Conservation (phyloP, 2,113 vertebrate genomes). For the Scartelaos histophorus region DNA sequence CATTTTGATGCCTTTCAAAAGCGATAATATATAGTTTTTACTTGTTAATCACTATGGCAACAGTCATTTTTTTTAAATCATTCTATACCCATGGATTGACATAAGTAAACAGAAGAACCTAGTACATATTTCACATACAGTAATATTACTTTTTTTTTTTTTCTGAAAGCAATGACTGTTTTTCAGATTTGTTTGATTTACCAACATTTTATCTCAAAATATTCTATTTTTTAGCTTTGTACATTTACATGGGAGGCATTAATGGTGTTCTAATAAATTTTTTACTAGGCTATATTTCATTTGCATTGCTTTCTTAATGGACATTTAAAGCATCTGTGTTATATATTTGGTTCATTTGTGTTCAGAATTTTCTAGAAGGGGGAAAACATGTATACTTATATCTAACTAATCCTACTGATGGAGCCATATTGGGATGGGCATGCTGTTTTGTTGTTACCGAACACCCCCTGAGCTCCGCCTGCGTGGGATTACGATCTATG, state of each 20-base stretch:
- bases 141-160: no score
- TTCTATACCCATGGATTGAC: neutral
- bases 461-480: slow-evolving; percentile 34
- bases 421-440: slow-evolving; percentile 22
- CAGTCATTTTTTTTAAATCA: no score
- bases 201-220: neutral
- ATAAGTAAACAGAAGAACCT: neutral
- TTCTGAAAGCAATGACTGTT: neutral
- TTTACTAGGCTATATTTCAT: no score
- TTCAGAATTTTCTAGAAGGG: neutral
- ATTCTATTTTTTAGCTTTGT: neutral
- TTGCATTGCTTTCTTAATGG: neutral
- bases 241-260: no score
- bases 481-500: slow-evolving; percentile 62
- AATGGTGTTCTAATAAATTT: neutral
- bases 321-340: no score
- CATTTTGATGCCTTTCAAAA: no score
- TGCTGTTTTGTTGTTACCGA: slow-evolving; percentile 28
- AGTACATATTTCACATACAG: neutral
- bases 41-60: no score
- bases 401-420: slow-evolving; percentile 15
- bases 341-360: neutral
- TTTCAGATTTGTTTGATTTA: neutral
- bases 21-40: no score
- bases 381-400: slow-evolving; percentile 9